Conservation (phyloP, 2,797 vertebrate species). For the Nasua narica region DNA sequence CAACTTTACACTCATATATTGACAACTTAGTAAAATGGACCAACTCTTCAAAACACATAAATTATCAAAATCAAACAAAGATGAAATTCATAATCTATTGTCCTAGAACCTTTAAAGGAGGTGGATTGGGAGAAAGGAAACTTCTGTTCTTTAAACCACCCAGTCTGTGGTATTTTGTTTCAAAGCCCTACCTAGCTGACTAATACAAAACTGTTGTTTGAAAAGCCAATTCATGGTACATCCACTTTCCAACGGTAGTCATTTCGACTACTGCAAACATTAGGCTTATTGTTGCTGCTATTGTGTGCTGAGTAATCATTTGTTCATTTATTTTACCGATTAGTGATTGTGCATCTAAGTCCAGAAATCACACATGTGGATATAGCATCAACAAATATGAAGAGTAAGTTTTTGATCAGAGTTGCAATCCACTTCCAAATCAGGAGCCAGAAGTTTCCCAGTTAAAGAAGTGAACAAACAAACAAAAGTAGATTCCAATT, state of each 20-base stretch:
- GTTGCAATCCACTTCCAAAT: neutral
- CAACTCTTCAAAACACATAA: neutral
- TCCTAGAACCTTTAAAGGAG: neutral
- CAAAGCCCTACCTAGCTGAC: neutral
- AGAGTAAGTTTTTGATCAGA: neutral
- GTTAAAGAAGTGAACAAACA: neutral
- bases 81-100: neutral
- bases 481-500: neutral
- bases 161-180: neutral
- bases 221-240: neutral
- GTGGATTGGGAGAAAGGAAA: neutral
- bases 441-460: neutral
- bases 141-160: neutral
- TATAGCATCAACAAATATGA: neutral
- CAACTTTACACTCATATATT: neutral
- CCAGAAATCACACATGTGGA: neutral
- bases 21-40: neutral
- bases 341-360: neutral
- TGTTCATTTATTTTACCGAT: neutral
- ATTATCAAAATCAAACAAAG: neutral
- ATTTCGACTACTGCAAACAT: neutral
- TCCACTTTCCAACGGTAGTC: neutral
- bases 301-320: neutral
- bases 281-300: neutral
- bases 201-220: neutral